Conservation (phyloP, 1,140 invertebrate genomes). For the Drosophila varians region DNA sequence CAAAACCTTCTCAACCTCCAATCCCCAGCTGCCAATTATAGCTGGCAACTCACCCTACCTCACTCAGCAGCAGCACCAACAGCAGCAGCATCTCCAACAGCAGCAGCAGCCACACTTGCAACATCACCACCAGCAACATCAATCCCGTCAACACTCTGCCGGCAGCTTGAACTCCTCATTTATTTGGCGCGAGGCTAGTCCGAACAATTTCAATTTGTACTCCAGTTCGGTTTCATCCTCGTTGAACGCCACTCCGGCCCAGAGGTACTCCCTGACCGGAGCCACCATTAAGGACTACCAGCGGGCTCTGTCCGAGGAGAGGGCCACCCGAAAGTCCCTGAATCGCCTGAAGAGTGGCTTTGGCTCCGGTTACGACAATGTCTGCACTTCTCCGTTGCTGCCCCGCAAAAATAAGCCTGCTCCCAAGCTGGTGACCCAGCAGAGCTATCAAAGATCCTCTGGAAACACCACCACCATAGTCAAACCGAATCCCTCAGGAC, state of each 20-base stretch:
- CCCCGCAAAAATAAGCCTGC: slow-evolving; percentile 75
- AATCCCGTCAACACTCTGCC: slow-evolving; percentile 63
- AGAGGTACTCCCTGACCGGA: slow-evolving; percentile 64
- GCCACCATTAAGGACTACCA: slow-evolving; percentile 67
- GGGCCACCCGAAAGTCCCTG: slow-evolving; percentile 69
- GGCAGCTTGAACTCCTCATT: slow-evolving; percentile 82
- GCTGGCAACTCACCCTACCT: slow-evolving; percentile 43
- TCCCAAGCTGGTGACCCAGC: slow-evolving; percentile 59
- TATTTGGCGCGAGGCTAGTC: slow-evolving; percentile 83
- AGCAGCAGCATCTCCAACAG: slow-evolving; percentile 40
- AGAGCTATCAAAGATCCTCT: slow-evolving; percentile 41
- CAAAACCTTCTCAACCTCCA: slow-evolving; percentile 83
- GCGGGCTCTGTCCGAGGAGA: slow-evolving; percentile 78
- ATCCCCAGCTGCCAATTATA: slow-evolving; percentile 81
- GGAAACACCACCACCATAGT: slow-evolving; percentile 48
- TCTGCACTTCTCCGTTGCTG: slow-evolving; percentile 78
- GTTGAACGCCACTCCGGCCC: slow-evolving; percentile 54
- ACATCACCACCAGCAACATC: slow-evolving; percentile 12
- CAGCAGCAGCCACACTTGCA: slow-evolving; percentile 29
- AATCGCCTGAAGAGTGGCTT: slow-evolving; percentile 82
- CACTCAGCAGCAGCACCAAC: slow-evolving; percentile 37
- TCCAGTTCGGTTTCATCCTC: slow-evolving; percentile 78
- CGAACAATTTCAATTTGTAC: slow-evolving; percentile 83
- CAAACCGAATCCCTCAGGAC: slow-evolving; percentile 59
- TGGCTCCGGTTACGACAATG: slow-evolving; percentile 81